Evolutionary conservation across 2,113 vertebrate genomes (phyloP).

Genomic region (Limanda limanda): DNA sequence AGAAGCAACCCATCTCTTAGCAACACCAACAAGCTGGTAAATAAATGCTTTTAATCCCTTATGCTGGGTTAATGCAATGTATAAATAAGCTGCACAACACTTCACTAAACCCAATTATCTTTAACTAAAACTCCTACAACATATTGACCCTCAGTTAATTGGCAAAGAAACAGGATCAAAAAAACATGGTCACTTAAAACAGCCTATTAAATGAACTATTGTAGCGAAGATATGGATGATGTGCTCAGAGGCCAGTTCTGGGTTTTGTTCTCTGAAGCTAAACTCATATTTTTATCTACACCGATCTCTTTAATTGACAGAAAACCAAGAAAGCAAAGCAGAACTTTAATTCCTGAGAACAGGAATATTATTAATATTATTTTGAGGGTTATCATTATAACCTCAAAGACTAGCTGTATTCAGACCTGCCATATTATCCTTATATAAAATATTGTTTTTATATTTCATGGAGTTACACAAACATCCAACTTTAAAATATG

Average conservation of each 20-base stretch:
- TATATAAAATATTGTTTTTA: background rate
- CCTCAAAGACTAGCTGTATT: background rate
- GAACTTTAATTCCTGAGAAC: too few relatives aligned
- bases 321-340: too few relatives aligned
- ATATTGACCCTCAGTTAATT: background rate
- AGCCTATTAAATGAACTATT: too few relatives aligned
- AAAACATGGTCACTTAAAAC: too few relatives aligned
- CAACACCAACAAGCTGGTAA: background rate
- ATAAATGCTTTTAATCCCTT: background rate
- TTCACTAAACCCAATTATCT: background rate
- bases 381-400: background rate
- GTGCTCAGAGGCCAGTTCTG: too few relatives aligned
- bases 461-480: background rate
- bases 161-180: too few relatives aligned
- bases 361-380: conserved; percentile 18
- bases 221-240: too few relatives aligned
- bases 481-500: too few relatives aligned
- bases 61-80: background rate
- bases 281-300: too few relatives aligned
- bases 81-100: background rate
- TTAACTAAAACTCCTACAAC: background rate
- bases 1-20: background rate
- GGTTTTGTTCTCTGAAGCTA: too few relatives aligned
- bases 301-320: too few relatives aligned
- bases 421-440: background rate